Evolutionary conservation across 2,888 invertebrate species (phyloP), one percentile per base, ranked within the genome.

Genomic region (Alentia gelatinosa): DNA sequence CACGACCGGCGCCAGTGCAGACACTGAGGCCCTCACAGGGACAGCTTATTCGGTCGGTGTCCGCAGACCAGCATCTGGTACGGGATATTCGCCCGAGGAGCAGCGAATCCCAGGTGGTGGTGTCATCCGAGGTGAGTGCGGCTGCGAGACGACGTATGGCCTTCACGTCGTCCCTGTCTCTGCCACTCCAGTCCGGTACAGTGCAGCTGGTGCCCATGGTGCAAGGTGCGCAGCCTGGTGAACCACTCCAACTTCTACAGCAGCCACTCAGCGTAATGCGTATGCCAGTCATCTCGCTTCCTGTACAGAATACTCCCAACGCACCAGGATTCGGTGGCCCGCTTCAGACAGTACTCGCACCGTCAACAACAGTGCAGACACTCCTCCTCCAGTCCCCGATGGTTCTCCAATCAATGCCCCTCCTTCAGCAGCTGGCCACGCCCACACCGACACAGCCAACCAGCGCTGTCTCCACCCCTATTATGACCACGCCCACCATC

Each of bases 201-300:
- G 86, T 86, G 47, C 86, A 86, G 86, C 33, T 86, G 42, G 86
- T 86, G 1, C 50, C 86, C 19, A 86, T 86, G 86, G 30, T 86
- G n/a, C 79, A 79, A 26, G 35, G 37, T 23, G 79, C n/a, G 15
- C 79, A 35, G 39, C 9, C 79, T 19, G 79, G 79, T 1, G 86
- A 86, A 12, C 33, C n/a, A 15, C 26, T 50, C 5, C 86, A 86
- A 30, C 50, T 86, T 30, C 30, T 86, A 0, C 86, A 26, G 26
- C 86, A 86, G 47, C 86, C 86, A 5, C n/a, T 23, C 26, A 40
- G 37, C 7, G 83, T 83, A 1, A 30, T 86, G 26, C 42, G 86
- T 3, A 86, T 86, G 86, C 86, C 86, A 1, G 26, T 86, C 30
- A 47, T 86, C 42, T 83, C 83, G 19, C 39, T 83, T 12, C 83